Percentiles rank a stretch among this genome's conserved stretches.
Conservation (phyloP, 2,888 invertebrate genomes). For the Ctenicera cuprea region DNA sequence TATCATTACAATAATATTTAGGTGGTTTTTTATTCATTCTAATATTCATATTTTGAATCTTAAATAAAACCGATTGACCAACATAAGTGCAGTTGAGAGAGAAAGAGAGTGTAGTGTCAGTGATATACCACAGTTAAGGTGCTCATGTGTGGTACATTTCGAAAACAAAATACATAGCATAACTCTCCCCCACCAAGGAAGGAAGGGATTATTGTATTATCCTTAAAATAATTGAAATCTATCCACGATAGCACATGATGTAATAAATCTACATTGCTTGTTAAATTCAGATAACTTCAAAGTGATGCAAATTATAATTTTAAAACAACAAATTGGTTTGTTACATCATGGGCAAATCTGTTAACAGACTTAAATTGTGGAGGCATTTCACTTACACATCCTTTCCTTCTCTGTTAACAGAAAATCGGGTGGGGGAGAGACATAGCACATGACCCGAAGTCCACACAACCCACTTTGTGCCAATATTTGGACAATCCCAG, state of each 20-base stretch:
- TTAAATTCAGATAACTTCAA: too few species aligned
- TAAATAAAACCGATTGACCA: too few species aligned
- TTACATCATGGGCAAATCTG: constrained; percentile 38
- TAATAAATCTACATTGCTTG: not conserved
- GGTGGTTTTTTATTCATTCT: too few species aligned
- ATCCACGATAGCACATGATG: constrained; percentile 13
- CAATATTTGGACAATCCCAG: constrained; percentile 59
- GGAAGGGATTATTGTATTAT: constrained; percentile 62
- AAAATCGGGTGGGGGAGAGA: constrained; percentile 74
- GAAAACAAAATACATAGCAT: not conserved
- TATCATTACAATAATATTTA: too few species aligned
- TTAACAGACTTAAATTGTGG: constrained; percentile 41
- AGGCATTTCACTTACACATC: constrained; percentile 69
- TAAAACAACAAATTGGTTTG: not conserved
- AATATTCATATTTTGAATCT: too few species aligned
- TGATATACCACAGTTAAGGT: not conserved
- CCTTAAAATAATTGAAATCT: constrained; percentile 22
- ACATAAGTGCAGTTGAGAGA: too few species aligned
- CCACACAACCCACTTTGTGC: constrained; percentile 57
- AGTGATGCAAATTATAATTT: not conserved
- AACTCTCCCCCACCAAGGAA: constrained; percentile 64
- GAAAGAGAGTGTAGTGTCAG: constrained; percentile 21
- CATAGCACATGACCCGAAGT: constrained; percentile 70
- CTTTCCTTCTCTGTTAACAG: constrained; percentile 84
- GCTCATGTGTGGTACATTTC: not conserved